Base-by-base conservation (phyloP, 64 coral and sea anemone species). In the Montipora foliosa region DNA sequence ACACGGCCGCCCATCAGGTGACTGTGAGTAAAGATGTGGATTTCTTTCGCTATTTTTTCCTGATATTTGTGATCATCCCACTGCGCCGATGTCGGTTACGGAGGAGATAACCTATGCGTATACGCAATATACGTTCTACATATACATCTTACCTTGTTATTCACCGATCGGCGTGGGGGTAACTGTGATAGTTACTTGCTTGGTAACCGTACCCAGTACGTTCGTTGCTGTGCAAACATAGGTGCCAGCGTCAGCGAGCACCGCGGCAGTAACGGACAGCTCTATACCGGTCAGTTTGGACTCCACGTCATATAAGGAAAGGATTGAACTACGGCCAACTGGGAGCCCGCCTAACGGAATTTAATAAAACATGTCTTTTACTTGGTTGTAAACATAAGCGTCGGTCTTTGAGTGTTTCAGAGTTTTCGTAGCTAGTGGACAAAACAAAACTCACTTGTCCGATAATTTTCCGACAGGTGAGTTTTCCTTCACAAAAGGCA, bases 191-290 rank as follows among this genome's bases (percentile, higher is more conserved):
- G 48, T 37, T 11, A 95, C 72, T 64, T 68, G 24, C 44, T 88
- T 90, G 58, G 78, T 61, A 29, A 75, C 90, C 22, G 49, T 78
- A 29, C 49, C 90, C 48, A 80, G 9, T 44, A 68, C 7, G 57
- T 95, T 95, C 11, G 45, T 22, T 10, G 81, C 83, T 14, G 9
- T 77, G 51, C 94, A 95, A 17, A 82, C 15, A 12, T 95, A 95
- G 1, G 76, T 95, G 3, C 94, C 90, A 1, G 79, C 20, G 37
- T 95, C 94, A 16, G 89, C 88, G 3, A 29, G 4, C 21, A 88
- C 7, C 5, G 70, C 84, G 0, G 8, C 75, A 44, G 85, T 69
- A 19, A 95, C 89, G n/a, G 81, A 15, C 4, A 88, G 58, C 48
- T 92, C 84, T 5, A 91, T 37, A 5, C 90, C 94, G 8, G 91